Conservation (phyloP, 2,797 vertebrate genomes). For the Acropternis orthonyx region DNA sequence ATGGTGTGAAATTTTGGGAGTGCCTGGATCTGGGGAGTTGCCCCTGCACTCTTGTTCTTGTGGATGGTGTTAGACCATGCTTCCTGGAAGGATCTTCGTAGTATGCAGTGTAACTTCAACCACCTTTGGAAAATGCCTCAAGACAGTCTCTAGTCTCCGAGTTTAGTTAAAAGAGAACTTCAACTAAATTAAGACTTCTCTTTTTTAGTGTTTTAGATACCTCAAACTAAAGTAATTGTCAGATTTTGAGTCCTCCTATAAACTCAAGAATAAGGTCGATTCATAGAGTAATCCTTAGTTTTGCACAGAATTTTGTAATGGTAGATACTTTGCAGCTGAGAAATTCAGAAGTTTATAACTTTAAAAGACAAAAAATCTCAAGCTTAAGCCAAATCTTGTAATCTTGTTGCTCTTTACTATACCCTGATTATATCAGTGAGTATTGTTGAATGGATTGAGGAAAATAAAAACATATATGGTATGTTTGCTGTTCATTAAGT, state of each 20-base stretch:
- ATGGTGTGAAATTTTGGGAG: not conserved
- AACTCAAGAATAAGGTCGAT: not conserved
- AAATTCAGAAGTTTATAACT: not conserved
- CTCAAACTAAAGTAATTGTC: not conserved
- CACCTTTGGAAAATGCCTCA: not conserved
- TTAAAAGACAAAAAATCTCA: not conserved
- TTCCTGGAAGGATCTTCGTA: not conserved
- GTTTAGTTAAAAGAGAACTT: not conserved
- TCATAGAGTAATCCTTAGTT: not conserved
- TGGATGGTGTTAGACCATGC: not conserved
- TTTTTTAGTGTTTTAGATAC: not conserved
- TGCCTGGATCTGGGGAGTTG: not conserved
- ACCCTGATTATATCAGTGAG: not conserved
- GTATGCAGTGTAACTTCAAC: too few species aligned
- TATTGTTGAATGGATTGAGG: not conserved
- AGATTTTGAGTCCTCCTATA: not conserved
- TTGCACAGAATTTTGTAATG: not conserved
- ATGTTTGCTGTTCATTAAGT: not conserved
- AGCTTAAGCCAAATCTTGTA: not conserved
- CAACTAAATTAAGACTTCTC: not conserved
- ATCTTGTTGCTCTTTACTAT: not conserved
- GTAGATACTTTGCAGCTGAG: not conserved
- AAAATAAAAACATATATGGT: not conserved
- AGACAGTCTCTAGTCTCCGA: not conserved
- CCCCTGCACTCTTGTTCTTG: not conserved